These are phyloP conservation scores for Festucalex cinctus DNA, from an alignment of 2,113 vertebrate species.

Conservation along the genomic window DNA sequence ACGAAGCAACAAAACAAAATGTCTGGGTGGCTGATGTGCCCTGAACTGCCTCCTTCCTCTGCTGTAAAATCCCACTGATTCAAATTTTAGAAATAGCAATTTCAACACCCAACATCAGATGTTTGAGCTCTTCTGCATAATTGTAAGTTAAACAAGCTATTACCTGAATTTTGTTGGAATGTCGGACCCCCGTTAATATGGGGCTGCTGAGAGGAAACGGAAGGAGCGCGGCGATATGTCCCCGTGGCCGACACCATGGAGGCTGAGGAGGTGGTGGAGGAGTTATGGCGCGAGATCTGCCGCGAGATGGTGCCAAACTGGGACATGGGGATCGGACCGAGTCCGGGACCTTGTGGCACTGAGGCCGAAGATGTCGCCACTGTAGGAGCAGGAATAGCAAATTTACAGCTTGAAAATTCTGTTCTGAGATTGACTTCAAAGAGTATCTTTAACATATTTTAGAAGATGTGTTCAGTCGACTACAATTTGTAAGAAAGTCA, in stretches of 20 bases:
- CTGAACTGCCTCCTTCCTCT: background rate
- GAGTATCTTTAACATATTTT: background rate
- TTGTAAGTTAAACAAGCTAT: background rate
- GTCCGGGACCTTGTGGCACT: slow-evolving; percentile 76
- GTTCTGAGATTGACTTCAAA: background rate
- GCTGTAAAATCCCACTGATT: background rate
- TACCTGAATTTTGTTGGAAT: slow-evolving; percentile 94
- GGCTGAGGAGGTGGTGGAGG: slow-evolving; percentile 87
- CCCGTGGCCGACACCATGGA: slow-evolving; percentile 97
- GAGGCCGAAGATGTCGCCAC: slow-evolving; percentile 78
- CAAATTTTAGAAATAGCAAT: background rate
- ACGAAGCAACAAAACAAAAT: background rate
- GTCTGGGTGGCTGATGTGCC: background rate
- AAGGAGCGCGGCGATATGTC: slow-evolving; percentile 96
- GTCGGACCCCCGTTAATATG: slow-evolving; percentile 95
- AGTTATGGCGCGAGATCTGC: slow-evolving; percentile 97
- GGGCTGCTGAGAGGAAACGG: slow-evolving; percentile 85
- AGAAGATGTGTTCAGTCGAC: background rate
- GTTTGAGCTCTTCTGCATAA: slow-evolving; percentile 2
- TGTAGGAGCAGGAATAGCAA: slow-evolving; percentile 49
- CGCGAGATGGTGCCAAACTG: slow-evolving; percentile 99
- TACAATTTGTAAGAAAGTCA: background rate
- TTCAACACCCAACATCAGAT: background rate
- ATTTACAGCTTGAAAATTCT: background rate
- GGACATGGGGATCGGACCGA: slow-evolving; percentile 94